phyloP scores from a whole-genome alignment of 2,113 vertebrate genomes.

The Fulica atra region DNA sequence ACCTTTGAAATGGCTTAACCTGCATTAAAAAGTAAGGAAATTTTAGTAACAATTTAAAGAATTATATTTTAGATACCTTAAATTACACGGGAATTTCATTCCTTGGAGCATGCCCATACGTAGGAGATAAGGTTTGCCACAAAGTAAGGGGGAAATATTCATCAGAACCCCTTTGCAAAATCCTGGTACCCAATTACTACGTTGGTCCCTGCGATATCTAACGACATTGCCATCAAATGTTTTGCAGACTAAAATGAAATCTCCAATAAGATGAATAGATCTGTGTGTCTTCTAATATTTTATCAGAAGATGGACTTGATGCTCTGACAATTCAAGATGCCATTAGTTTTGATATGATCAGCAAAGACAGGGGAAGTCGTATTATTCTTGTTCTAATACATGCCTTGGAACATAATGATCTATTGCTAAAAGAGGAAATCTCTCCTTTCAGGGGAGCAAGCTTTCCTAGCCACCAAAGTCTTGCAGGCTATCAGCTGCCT shows the following conservation, averaged over 20 bases:
- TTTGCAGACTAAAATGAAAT: conserved; percentile 45
- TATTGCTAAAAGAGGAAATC: conserved; percentile 41
- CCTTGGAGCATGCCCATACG: background rate
- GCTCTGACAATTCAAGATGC: conserved; percentile 45
- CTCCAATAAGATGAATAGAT: conserved; percentile 28
- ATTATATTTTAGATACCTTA: background rate
- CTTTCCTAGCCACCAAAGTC: conserved; percentile 7
- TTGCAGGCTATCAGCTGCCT: conserved; percentile 24
- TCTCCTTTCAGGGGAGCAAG: conserved; percentile 40
- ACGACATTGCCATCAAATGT: background rate
- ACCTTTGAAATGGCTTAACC: background rate
- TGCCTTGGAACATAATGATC: background rate
- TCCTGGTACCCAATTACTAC: background rate
- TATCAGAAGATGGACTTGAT: conserved; percentile 60
- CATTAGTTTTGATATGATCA: conserved; percentile 45
- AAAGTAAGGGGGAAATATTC: background rate
- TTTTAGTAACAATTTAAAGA: background rate
- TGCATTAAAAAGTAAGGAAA: background rate
- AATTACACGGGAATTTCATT: background rate
- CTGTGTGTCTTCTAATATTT: conserved; percentile 36
- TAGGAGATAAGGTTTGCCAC: background rate
- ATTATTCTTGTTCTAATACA: conserved; percentile 59
- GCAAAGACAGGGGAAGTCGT: conserved; percentile 33
- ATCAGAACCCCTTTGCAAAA: background rate
- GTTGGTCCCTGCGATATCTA: background rate